Conservation (phyloP, 2,113 vertebrate species). For the Nothobranchius kuhntae region DNA sequence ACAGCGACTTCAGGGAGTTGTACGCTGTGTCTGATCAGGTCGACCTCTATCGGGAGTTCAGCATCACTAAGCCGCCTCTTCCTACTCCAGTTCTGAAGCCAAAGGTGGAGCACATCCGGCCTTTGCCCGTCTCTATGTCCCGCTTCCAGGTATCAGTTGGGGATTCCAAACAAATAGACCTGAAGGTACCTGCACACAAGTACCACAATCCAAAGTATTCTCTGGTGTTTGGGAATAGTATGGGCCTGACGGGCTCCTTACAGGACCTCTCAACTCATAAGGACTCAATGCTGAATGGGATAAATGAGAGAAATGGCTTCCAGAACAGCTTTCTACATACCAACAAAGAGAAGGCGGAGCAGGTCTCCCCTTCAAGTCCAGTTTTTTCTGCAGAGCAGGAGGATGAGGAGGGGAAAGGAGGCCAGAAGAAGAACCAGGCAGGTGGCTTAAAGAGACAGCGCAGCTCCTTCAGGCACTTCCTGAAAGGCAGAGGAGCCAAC, state of each 20-base stretch:
- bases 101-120: conserved; percentile 49
- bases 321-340: conserved; percentile 24
- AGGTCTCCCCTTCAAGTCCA: background rate
- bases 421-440: conserved; percentile 36
- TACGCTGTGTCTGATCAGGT: conserved; percentile 91
- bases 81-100: conserved; percentile 59
- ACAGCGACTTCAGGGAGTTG: conserved; percentile 91
- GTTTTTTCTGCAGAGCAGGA: conserved; percentile 28
- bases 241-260: conserved; percentile 66
- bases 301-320: conserved; percentile 34
- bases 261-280: conserved; percentile 67
- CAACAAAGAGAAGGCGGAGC: conserved; percentile 15
- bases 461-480: conserved; percentile 73
- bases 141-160: conserved; percentile 74
- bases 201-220: conserved; percentile 95
- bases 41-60: conserved; percentile 86
- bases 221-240: conserved; percentile 83
- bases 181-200: conserved; percentile 89
- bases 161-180: conserved; percentile 52
- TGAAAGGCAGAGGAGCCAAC: conserved; percentile 62
- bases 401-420: conserved; percentile 36
- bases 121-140: conserved; percentile 61
- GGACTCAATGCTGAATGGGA: conserved; percentile 15
- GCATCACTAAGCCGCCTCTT: conserved; percentile 69
- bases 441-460: conserved; percentile 61